A percentile compares a stretch with the other conserved stretches of the same genome.
Conservation (phyloP, 2,797 vertebrate genomes). For the Xenopus petersii region DNA sequence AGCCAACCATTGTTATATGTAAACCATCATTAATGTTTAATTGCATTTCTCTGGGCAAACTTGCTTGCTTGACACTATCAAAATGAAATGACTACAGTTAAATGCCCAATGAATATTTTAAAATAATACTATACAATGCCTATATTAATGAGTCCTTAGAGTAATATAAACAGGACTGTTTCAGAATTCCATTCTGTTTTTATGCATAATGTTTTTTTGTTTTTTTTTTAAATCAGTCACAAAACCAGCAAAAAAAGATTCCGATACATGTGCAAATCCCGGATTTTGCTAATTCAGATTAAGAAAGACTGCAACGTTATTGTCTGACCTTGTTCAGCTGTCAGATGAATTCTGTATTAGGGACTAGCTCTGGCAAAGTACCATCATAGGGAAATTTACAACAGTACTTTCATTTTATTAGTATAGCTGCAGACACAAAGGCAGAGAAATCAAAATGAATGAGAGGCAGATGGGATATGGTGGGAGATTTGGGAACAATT, state of each 20-base stretch:
- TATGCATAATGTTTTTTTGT: no score
- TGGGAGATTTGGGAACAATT: conserved; percentile 62
- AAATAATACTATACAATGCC: background rate
- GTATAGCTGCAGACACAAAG: conserved; percentile 55
- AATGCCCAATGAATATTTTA: background rate
- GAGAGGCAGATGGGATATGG: conserved; percentile 60
- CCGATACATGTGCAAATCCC: background rate
- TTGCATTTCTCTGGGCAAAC: background rate
- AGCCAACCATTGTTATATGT: background rate
- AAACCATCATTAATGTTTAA: background rate
- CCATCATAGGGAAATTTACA: conserved; percentile 50
- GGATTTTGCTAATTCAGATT: conserved; percentile 3
- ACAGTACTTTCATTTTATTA: conserved; percentile 58
- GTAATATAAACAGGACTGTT: background rate
- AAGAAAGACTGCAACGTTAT: background rate
- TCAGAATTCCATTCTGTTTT: background rate
- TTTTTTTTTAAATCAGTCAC: no score
- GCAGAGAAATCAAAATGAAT: conserved; percentile 55
- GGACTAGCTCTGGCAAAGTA: conserved; percentile 32
- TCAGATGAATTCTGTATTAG: conserved; percentile 50
- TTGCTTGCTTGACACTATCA: background rate
- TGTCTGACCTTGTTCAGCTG: conserved; percentile 35
- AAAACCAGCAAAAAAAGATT: background rate
- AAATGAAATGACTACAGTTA: background rate
- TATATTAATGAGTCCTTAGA: background rate